Conservation (phyloP, 1,140 invertebrate genomes). For the Apis laboriosa region DNA sequence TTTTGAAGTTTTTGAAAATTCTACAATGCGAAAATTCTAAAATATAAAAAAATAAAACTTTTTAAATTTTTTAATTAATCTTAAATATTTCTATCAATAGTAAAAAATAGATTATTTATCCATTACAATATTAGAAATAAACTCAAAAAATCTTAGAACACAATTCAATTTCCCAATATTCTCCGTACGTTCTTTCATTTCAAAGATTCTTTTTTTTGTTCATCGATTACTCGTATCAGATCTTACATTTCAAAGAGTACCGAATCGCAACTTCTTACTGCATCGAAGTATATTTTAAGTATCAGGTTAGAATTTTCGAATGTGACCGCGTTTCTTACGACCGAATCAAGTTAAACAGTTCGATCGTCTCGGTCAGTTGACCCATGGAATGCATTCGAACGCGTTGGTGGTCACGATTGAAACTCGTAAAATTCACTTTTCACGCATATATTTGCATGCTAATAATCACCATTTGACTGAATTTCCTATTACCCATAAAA, state of each 20-base stretch:
- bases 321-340: slow-evolving; percentile 28
- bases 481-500: slow-evolving; percentile 24
- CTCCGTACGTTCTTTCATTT: background rate
- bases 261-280: background rate
- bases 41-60: too few relatives aligned
- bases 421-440: slow-evolving; percentile 62
- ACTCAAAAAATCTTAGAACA: background rate
- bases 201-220: too few relatives aligned
- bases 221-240: too few relatives aligned
- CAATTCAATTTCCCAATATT: background rate
- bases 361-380: slow-evolving; percentile 59
- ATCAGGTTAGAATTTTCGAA: slow-evolving; percentile 40
- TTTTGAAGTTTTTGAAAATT: too few relatives aligned
- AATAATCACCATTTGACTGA: slow-evolving; percentile 21
- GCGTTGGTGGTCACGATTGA: slow-evolving; percentile 46
- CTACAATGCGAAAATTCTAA: too few relatives aligned
- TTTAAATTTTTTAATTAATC: background rate
- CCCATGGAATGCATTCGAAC: slow-evolving; percentile 55
- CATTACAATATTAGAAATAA: background rate
- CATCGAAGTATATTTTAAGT: too few relatives aligned
- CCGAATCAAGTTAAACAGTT: slow-evolving; percentile 37
- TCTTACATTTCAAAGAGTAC: background rate
- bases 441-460: slow-evolving; percentile 53
- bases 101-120: background rate
- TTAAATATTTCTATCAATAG: background rate